Conservation (phyloP, 2,888 invertebrate genomes). For the Scaeva pyrastri region DNA sequence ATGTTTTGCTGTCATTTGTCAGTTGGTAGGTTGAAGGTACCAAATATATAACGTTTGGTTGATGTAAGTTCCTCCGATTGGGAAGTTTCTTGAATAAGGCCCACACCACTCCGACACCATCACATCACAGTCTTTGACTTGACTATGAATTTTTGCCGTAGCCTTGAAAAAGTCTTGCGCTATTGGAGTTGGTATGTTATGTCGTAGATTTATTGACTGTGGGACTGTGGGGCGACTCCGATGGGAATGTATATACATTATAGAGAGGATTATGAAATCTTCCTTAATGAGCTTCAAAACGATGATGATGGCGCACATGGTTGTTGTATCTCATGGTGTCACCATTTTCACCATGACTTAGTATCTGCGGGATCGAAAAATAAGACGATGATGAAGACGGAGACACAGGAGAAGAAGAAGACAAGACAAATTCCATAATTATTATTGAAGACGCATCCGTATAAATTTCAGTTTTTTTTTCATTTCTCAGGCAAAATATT, state of each 20-base stretch:
- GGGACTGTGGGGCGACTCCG: no score
- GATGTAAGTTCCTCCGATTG: constrained; percentile 18
- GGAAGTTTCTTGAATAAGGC: constrained; percentile 32
- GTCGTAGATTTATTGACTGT: not conserved
- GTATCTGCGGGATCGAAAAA: constrained; percentile 1
- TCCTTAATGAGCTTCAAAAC: constrained; percentile 47
- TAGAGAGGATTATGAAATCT: constrained; percentile 33
- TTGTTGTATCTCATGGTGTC: not conserved
- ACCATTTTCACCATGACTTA: constrained; percentile 26
- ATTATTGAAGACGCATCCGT: constrained; percentile 41
- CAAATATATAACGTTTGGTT: constrained; percentile 5
- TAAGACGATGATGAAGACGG: no score
- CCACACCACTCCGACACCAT: not conserved
- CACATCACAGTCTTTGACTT: constrained; percentile 8
- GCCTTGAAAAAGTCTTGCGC: constrained; percentile 22
- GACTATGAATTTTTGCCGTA: constrained; percentile 32
- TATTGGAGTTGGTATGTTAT: not conserved
- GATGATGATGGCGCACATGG: constrained; percentile 7
- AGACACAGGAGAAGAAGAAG: not conserved
- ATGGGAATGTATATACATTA: not conserved
- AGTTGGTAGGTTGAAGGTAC: not conserved
- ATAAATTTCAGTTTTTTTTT: constrained; percentile 41
- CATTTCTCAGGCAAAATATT: constrained; percentile 10
- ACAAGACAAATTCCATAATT: constrained; percentile 31
- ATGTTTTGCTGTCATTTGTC: not conserved